Evolutionary conservation across 2,888 invertebrate species (phyloP).

Genomic region (Hydraecia micacea): DNA sequence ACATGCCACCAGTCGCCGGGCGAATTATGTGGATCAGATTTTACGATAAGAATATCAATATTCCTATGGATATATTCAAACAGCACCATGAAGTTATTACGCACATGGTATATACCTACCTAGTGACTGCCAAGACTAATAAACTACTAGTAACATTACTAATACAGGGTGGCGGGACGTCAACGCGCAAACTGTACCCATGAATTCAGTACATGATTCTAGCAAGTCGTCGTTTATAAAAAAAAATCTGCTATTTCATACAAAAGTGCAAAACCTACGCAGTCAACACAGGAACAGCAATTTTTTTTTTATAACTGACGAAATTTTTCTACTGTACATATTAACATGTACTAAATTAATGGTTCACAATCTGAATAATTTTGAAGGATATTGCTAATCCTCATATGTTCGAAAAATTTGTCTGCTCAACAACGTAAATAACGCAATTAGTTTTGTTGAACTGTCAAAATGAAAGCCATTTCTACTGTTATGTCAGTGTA

Average conservation of each 20-base stretch:
- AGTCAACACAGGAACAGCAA: background rate
- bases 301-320: background rate
- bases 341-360: background rate
- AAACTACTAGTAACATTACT: background rate
- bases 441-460: background rate
- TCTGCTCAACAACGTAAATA: too few relatives aligned
- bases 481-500: background rate
- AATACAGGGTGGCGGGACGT: too few relatives aligned
- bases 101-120: constrained; percentile 77
- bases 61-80: constrained; percentile 93
- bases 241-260: background rate
- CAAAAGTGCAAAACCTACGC: background rate
- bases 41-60: constrained; percentile 93
- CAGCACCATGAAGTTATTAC: constrained; percentile 86
- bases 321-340: background rate
- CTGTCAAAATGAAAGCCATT: background rate
- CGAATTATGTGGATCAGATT: constrained; percentile 96
- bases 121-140: background rate
- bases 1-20: constrained; percentile 95
- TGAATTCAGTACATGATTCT: too few relatives aligned
- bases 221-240: too few relatives aligned
- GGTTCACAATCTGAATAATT: background rate
- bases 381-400: background rate
- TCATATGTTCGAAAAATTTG: too few relatives aligned
- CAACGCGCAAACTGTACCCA: too few relatives aligned